These are phyloP conservation scores for Rhingia rostrata DNA, from an alignment of 2,888 invertebrate species.

Conservation along the genomic window DNA sequence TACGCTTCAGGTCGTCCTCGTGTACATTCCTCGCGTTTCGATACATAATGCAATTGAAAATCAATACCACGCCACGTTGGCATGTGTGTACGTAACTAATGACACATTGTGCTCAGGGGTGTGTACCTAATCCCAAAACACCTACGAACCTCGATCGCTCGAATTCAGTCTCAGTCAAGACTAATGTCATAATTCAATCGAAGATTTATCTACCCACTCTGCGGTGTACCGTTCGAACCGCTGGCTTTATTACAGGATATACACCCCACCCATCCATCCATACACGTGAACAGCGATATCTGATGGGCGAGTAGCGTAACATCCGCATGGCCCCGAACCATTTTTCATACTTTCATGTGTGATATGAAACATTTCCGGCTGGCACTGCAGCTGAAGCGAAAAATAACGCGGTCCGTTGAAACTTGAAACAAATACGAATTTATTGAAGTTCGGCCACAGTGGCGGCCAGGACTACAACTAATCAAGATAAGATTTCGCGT, in stretches of 20 bases:
- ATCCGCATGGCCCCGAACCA: constrained; percentile 39
- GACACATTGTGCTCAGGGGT: constrained; percentile 64
- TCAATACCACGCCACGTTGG: constrained; percentile 53
- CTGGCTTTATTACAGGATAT: constrained; percentile 55
- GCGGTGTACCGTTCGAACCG: constrained; percentile 38
- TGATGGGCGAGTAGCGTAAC: constrained; percentile 9
- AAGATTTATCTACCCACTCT: constrained; percentile 61
- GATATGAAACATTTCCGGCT: constrained; percentile 64
- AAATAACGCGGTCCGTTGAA: constrained; percentile 66
- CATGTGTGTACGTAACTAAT: constrained; percentile 56
- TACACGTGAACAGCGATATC: constrained; percentile 17
- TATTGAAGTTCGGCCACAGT: constrained; percentile 69
- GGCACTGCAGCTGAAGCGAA: constrained; percentile 47
- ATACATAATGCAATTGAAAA: constrained; percentile 62
- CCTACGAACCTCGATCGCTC: constrained; percentile 66
- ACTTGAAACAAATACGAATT: constrained; percentile 70
- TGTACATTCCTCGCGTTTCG: constrained; percentile 62
- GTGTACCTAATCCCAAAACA: constrained; percentile 66
- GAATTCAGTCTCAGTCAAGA: constrained; percentile 68
- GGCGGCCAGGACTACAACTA: constrained; percentile 64
- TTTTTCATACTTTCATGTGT: constrained; percentile 65
- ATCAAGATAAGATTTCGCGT: constrained; percentile 73
- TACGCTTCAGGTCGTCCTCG: constrained; percentile 34
- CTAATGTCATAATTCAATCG: constrained; percentile 72
- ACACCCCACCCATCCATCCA: constrained; percentile 20